Base-by-base conservation (phyloP, 2,888 invertebrate species). In the Tridacna gigas region DNA sequence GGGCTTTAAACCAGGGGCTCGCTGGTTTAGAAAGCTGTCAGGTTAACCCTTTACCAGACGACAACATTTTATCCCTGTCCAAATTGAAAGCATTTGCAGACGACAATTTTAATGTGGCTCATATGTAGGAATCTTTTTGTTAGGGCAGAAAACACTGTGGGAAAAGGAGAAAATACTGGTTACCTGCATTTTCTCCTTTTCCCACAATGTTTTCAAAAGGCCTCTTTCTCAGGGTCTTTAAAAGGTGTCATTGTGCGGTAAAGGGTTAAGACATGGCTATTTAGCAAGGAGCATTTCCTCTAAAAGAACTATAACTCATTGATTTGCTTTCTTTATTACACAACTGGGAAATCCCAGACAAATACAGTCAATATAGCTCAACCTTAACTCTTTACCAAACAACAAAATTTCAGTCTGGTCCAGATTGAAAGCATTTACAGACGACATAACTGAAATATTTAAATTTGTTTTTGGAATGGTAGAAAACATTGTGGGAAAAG, bases 261-360 rank as follows among this genome's bases (percentile, higher is more conserved):
- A 37, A 37, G 37, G 37, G 37, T 37, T 37, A 37, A 37, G 37
- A 37, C 7, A 37, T 2, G 37, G 37, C 2, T 37, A 37, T 37
- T 37, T 37, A 37, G 37, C 37, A 37, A 37, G 37, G 7, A 37
- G 7, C 37, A 37, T 37, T 37, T 60, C n/a, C 60, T 9, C 18
- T 60, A 60, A 60, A 60, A n/a, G 60, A 60, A 60, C 18, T 18
- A 18, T 60, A 60, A 60, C 60, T 60, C 60, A 60, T 60, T 60
- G 60, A 60, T 60, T 60, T 20, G 20, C 18, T 60, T 60, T 60
- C 60, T n/a, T 9, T 60, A 60, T 60, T 2, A 60, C 60, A 60
- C 60, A 60, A 60, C n/a, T 18, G 60, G 60, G 60, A 60, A 60
- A 60, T 60, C 9, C 60, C n/a, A n/a, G 60, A 60, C 60, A 60